Evolutionary conservation across 2,888 invertebrate genomes (phyloP).

Genomic region (Unio delphinus): DNA sequence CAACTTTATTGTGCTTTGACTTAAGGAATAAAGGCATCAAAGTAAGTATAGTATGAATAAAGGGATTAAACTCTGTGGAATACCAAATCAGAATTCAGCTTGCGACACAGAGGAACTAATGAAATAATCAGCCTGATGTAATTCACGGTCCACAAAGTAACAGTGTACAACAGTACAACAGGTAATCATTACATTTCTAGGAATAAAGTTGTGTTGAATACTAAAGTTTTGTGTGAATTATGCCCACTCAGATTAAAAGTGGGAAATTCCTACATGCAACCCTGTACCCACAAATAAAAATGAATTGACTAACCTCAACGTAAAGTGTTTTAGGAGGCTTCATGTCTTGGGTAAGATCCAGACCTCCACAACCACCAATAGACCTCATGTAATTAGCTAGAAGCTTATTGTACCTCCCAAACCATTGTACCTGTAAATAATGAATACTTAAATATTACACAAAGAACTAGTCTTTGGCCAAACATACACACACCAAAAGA

Average conservation of each 20-base stretch:
- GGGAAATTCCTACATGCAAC: background rate
- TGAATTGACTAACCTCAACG: constrained; percentile 83
- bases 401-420: constrained; percentile 88
- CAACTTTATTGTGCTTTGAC: too few species aligned
- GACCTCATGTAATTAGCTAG: constrained; percentile 92
- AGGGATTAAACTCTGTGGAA: background rate
- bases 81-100: background rate
- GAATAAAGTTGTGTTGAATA: too few species aligned
- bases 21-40: too few species aligned
- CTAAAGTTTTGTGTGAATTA: too few species aligned
- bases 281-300: background rate
- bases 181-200: too few species aligned
- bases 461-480: too few species aligned
- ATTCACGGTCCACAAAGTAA: too few species aligned
- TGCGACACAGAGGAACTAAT: background rate
- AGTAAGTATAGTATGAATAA: background rate
- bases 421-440: constrained; percentile 80
- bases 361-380: constrained; percentile 80
- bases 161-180: too few species aligned
- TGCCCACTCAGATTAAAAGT: background rate
- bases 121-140: too few species aligned
- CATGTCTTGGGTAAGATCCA: constrained; percentile 88
- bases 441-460: too few species aligned
- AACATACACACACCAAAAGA: too few species aligned
- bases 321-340: constrained; percentile 93